Percentiles rank a stretch among this genome's conserved stretches.
Conservation (phyloP, 2,888 invertebrate species). For the Prosapia bicincta region DNA sequence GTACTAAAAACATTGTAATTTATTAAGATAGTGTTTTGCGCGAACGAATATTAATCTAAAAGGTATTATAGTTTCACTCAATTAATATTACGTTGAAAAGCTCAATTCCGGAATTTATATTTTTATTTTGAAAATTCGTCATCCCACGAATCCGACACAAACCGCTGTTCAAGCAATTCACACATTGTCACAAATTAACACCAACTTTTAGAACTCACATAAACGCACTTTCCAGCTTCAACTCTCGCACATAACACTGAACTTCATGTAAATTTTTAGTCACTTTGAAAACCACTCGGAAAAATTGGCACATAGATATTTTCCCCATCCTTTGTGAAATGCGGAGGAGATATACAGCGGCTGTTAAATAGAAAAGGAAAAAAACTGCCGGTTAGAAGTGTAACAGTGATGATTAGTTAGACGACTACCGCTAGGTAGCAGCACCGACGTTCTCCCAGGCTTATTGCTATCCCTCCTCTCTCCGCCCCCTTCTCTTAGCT, state of each 20-base stretch:
- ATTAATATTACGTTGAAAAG: no score
- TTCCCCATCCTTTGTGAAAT: neutral
- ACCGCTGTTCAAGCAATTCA: neutral
- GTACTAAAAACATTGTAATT: no score
- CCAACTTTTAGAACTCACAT: neutral
- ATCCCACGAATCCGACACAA: neutral
- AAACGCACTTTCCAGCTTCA: no score
- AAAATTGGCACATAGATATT: neutral
- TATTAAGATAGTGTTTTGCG: no score
- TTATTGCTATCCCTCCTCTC: constrained; percentile 5
- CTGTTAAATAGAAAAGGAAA: constrained; percentile 12
- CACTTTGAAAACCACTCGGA: neutral
- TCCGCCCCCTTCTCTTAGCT: neutral
- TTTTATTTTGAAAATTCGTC: no score
- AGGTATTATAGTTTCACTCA: no score
- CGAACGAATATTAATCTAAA: no score
- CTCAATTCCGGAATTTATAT: no score
- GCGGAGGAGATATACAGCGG: neutral
- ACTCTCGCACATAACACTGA: neutral
- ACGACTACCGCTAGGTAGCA: constrained; percentile 18
- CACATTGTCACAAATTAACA: neutral
- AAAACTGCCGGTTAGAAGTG: constrained; percentile 17
- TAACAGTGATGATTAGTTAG: constrained; percentile 21
- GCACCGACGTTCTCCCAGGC: constrained; percentile 11
- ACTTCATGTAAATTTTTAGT: neutral